Base-by-base conservation (phyloP, 2,888 invertebrate species). In the Mimas tiliae region DNA sequence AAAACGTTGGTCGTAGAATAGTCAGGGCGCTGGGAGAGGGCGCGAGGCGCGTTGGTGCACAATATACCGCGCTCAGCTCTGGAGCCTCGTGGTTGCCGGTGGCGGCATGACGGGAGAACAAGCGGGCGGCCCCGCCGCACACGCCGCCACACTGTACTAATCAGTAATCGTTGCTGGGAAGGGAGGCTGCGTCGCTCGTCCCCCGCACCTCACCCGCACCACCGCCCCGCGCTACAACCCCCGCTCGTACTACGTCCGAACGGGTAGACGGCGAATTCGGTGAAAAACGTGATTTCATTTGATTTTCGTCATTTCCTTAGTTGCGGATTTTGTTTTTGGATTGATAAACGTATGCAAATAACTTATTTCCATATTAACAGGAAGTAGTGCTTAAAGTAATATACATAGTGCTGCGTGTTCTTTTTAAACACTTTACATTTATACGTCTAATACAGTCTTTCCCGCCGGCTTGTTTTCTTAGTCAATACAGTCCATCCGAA, bases 161-260 rank as follows among this genome's bases (percentile, higher is more conserved):
- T 94, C 94, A 94, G 94, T 94, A 94, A 94, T 94, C 94, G 94
- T 94, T 94, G 94, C 86, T 88, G 90, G 89, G 90, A 86, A 89
- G 90, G 89, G 93, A 93, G 92, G 93, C 93, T 93, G 93, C 91
- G 91, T 87, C 87, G 86, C 88, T 83, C 83, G 80, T 77, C 78
- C 76, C 80, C 73, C 73, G 74, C 76, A 14, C 45, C 45, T 4
- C 38, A 9, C 38, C 14, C 45, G 45, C 45, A 45, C 45, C 42
- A 11, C 76, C 75, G 68, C 71, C 77, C 70, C 71, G 19, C 33
- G 53, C 34, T 66, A 65, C 75, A 67, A 69, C 77, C 81, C 83
- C 86, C 84, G 79, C 87, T 80, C 88, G 86, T 89, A 90, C 86
- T 87, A 87, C 85, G 82, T 78, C 78, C 76, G 79, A 77, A 79